Evolutionary conservation across 2,888 invertebrate genomes (phyloP).

Genomic region (Parapristionchus giblindavisi): DNA sequence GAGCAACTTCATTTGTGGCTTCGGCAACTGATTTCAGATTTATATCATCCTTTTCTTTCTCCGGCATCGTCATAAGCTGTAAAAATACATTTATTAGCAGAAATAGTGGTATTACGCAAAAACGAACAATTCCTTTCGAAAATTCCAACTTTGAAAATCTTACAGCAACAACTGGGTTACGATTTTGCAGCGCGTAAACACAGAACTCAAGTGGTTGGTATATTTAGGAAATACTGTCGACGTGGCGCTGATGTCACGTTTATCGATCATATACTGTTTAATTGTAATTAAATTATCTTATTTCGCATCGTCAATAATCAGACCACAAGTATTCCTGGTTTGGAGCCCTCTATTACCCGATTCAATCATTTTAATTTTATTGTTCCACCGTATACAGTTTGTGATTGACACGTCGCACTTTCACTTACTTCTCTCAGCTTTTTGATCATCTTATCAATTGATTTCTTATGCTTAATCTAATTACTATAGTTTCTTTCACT

Average conservation of each 20-base stretch:
- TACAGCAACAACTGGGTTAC: neutral
- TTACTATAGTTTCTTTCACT: too few species aligned
- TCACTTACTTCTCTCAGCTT: slow-evolving; percentile 10
- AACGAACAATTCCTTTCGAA: too few species aligned
- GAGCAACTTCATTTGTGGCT: slow-evolving; percentile 24
- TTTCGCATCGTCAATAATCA: too few species aligned
- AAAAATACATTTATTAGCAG: too few species aligned
- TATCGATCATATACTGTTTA: too few species aligned
- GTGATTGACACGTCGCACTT: slow-evolving; percentile 32
- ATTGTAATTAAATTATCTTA: too few species aligned
- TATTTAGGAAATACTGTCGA: neutral
- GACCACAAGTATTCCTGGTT: too few species aligned
- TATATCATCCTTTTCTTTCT: slow-evolving; percentile 24
- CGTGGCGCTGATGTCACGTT: too few species aligned
- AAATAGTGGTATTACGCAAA: too few species aligned
- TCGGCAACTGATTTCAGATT: slow-evolving; percentile 23
- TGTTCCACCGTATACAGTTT: neutral
- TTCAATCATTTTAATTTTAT: neutral
- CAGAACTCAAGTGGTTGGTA: neutral
- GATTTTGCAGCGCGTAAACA: neutral
- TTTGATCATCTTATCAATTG: slow-evolving; percentile 6
- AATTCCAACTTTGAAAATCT: neutral
- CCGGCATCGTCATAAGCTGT: slow-evolving; percentile 29
- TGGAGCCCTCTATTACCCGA: too few species aligned
- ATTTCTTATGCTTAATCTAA: too few species aligned